Evolutionary conservation across 2,888 invertebrate species (phyloP), one percentile per base, ranked within the genome.

Genomic region (Julus scandinavius): DNA sequence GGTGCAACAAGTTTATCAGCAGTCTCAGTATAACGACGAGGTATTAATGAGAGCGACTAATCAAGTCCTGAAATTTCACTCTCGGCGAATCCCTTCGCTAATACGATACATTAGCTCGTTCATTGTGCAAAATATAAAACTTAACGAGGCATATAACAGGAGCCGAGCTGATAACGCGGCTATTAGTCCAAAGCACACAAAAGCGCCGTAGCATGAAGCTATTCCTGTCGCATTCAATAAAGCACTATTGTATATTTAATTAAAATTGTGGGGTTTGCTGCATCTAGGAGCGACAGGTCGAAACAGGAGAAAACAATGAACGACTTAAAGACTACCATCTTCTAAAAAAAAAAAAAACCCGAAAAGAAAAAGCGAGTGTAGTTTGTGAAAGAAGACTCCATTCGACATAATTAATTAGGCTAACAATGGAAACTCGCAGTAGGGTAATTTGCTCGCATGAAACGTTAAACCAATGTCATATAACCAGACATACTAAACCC

Each of bases 31-130:
- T 54, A 15, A 15, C 54, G 54, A 54, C 2, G 63, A 63, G 63
- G n/a, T 63, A 63, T 63, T 63, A 63, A 63, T n/a, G 63, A 63
- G 63, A 63, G n/a, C 54, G 7, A 63, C 63, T 63, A 63, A 63
- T 63, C 63, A 63, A n/a, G 63, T n/a, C 63, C 63, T n/a, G n/a
- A 63, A 63, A 63, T 63, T 63, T 63, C n/a, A 63, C n/a, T 63
- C 63, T 63, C 2, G 2, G 63, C 17, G n/a, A 49, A 63, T 63
- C 63, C n/a, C 63, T 63, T 63, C 63, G 63, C n/a, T 63, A 63
- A 63, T 63, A 63, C n/a, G 63, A 63, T 63, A 20, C 63, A 63
- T n/a, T 63, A 63, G 63, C 63, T 63, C 63, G 63, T 63, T 63
- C 3, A n/a, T 63, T 63, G 63, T 63, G 63, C 63, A 63, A 63